A percentile compares a stretch with the other conserved stretches of the same genome.
Conservation (phyloP, 2,888 invertebrate species). For the Epinotia brunnichana region DNA sequence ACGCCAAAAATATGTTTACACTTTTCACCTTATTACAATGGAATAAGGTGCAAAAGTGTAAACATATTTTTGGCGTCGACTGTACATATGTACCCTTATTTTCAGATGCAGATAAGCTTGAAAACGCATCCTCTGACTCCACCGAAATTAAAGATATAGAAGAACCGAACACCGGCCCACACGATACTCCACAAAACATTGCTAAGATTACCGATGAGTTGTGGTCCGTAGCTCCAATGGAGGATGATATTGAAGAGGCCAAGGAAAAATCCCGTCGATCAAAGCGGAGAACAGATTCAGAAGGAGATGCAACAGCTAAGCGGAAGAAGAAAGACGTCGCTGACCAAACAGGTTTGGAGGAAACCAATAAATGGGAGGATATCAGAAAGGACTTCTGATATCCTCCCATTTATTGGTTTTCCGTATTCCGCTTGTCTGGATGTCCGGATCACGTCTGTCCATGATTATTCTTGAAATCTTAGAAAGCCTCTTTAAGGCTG, state of each 20-base stretch:
- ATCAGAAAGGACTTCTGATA: slow-evolving; percentile 44
- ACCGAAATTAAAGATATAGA: slow-evolving; percentile 1
- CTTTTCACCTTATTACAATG: too few relatives aligned
- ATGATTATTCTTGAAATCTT: background rate
- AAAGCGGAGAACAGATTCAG: background rate
- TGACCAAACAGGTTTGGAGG: slow-evolving; percentile 28
- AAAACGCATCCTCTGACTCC: background rate
- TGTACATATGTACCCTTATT: background rate
- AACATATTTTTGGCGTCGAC: too few relatives aligned
- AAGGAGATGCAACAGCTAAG: background rate
- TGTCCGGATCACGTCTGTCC: slow-evolving; percentile 47
- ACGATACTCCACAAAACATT: background rate
- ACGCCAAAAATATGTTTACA: too few relatives aligned
- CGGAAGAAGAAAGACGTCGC: slow-evolving; percentile 6
- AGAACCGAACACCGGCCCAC: background rate
- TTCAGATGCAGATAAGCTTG: slow-evolving; percentile 9
- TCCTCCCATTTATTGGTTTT: slow-evolving; percentile 46
- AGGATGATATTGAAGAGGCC: background rate
- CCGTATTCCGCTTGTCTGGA: slow-evolving; percentile 47
- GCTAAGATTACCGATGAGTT: slow-evolving; percentile 7
- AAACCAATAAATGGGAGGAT: slow-evolving; percentile 37
- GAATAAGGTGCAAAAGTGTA: too few relatives aligned
- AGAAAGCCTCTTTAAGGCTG: too few relatives aligned
- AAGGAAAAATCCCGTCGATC: background rate
- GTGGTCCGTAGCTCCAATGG: slow-evolving; percentile 23